A percentile compares a stretch with the other conserved stretches of the same genome.
Evolutionary conservation across 2,797 vertebrate genomes (phyloP).

Genomic region (Muscicapa striata): DNA sequence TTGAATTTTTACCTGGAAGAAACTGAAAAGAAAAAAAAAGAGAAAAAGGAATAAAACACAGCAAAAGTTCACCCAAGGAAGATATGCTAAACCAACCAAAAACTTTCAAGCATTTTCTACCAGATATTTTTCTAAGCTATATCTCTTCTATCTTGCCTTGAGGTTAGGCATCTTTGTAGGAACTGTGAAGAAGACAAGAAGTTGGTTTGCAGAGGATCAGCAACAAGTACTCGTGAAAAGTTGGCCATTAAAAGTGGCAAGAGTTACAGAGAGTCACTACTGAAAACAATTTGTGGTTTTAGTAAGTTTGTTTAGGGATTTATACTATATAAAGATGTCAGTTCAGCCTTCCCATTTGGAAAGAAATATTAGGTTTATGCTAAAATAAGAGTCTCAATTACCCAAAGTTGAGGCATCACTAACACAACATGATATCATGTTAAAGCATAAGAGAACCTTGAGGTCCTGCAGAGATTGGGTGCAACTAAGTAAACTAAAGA

Average conservation of each 20-base stretch:
- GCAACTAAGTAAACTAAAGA: background rate
- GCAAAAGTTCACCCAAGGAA: background rate
- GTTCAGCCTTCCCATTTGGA: background rate
- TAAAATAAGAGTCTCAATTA: background rate
- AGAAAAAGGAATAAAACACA: background rate
- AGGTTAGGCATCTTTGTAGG: background rate
- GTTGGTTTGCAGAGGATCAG: background rate
- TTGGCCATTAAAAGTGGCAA: background rate
- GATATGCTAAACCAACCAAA: background rate
- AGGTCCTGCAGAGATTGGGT: background rate
- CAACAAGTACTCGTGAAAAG: background rate
- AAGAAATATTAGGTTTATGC: background rate
- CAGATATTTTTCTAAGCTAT: background rate
- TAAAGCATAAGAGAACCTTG: background rate
- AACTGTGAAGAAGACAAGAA: background rate
- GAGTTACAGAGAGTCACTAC: background rate
- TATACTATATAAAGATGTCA: background rate
- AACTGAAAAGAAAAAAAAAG: background rate
- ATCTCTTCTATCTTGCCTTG: background rate
- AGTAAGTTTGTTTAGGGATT: background rate
- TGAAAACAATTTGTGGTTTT: background rate
- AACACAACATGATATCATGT: background rate
- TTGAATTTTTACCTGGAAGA: background rate
- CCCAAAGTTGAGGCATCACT: background rate
- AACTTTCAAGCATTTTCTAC: background rate